phyloP scores from a whole-genome alignment of 2,888 invertebrate species.

The Ichneumoninae sp. region DNA sequence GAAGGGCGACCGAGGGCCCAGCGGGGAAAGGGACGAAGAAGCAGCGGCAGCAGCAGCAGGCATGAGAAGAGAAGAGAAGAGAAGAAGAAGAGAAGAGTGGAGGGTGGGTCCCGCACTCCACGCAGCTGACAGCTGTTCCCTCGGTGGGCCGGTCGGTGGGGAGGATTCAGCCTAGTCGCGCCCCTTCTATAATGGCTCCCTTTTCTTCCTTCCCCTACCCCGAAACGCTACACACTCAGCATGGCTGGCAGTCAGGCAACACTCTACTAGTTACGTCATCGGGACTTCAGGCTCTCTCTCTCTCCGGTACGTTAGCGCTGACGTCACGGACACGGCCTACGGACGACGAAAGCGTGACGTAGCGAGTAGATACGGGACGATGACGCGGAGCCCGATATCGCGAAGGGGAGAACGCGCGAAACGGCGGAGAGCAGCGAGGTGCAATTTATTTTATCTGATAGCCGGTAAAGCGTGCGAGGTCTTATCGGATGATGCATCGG shows the following conservation, averaged over 20 bases:
- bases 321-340: slow-evolving; percentile 50
- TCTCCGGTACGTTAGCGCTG: slow-evolving; percentile 48
- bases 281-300: slow-evolving; percentile 36
- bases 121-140: slow-evolving; percentile 84
- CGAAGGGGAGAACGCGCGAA: background rate
- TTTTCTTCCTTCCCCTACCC: slow-evolving; percentile 83
- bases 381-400: slow-evolving; percentile 8
- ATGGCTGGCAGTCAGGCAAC: slow-evolving; percentile 79
- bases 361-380: slow-evolving; percentile 25
- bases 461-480: background rate
- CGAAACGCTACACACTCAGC: slow-evolving; percentile 71
- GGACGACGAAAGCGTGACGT: slow-evolving; percentile 22
- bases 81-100: slow-evolving; percentile 62
- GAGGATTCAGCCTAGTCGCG: slow-evolving; percentile 85
- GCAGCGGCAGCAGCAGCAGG: slow-evolving; percentile 34
- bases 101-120: slow-evolving; percentile 78
- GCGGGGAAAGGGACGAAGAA: slow-evolving; percentile 62
- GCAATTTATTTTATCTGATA: slow-evolving; percentile 8
- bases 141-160: slow-evolving; percentile 84
- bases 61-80: slow-evolving; percentile 46
- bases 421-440: background rate
- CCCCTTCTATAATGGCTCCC: slow-evolving; percentile 85
- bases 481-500: background rate
- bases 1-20: slow-evolving; percentile 66
- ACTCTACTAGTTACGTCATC: slow-evolving; percentile 69